Evolutionary conservation across 1,140 invertebrate species (phyloP).

Genomic region (Drosophila arizonae): DNA sequence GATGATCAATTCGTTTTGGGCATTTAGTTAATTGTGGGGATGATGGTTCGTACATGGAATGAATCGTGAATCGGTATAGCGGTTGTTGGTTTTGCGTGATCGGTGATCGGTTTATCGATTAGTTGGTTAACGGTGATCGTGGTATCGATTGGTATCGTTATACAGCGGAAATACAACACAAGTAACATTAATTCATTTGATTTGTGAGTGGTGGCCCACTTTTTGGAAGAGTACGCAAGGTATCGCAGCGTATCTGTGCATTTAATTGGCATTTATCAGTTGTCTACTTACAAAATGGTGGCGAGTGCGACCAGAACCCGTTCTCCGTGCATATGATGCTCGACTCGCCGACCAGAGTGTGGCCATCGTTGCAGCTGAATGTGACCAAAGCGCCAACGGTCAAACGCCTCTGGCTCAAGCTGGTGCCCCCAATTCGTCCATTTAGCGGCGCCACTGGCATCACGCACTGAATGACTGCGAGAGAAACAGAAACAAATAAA

Average conservation of each 20-base stretch:
- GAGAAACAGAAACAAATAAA: background rate
- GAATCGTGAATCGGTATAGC: constrained; percentile 25
- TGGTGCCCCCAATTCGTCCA: constrained; percentile 86
- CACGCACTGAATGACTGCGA: constrained; percentile 90
- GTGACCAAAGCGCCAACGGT: constrained; percentile 90
- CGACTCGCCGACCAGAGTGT: constrained; percentile 89
- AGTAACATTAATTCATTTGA: constrained; percentile 72
- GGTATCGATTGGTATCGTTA: constrained; percentile 18
- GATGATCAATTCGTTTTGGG: constrained; percentile 24
- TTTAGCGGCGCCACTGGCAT: constrained; percentile 88
- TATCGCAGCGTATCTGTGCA: constrained; percentile 56
- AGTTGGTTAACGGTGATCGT: constrained; percentile 26
- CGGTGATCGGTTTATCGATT: constrained; percentile 27
- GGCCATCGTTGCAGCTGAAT: constrained; percentile 89
- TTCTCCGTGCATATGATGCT: constrained; percentile 93
- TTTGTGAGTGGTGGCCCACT: constrained; percentile 60
- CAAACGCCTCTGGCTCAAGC: constrained; percentile 83
- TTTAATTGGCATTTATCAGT: constrained; percentile 58
- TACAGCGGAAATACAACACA: constrained; percentile 73
- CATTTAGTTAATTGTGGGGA: constrained; percentile 24
- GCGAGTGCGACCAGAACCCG: constrained; percentile 92
- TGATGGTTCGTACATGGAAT: constrained; percentile 27
- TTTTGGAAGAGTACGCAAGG: constrained; percentile 54
- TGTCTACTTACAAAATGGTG: constrained; percentile 88
- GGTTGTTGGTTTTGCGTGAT: constrained; percentile 20